phyloP scores from a whole-genome alignment of 1,140 invertebrate genomes.

The Trichomalopsis sarcophagae region DNA sequence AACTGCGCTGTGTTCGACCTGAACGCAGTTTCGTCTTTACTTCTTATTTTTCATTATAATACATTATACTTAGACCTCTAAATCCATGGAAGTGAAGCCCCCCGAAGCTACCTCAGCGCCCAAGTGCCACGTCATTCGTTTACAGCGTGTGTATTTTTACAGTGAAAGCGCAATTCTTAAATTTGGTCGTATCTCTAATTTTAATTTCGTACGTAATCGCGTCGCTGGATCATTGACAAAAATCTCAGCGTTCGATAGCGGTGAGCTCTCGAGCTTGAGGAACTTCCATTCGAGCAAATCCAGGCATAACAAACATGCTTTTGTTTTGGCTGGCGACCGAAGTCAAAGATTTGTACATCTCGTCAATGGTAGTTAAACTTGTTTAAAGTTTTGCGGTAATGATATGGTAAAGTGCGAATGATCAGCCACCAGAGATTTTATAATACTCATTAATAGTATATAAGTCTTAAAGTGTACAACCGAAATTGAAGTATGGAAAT shows the following conservation, averaged over 20 bases:
- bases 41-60: constrained; percentile 63
- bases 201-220: constrained; percentile 11
- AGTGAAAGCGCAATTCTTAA: constrained; percentile 19
- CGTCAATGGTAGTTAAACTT: not conserved
- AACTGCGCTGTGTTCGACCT: constrained; percentile 68
- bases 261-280: constrained; percentile 20
- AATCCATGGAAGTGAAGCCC: constrained; percentile 64
- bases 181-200: not conserved
- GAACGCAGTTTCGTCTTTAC: constrained; percentile 47
- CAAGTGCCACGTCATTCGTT: constrained; percentile 57
- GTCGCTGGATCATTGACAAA: constrained; percentile 16
- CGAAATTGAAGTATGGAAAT: not conserved
- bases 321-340: not conserved
- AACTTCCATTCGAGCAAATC: constrained; percentile 28
- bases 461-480: not conserved
- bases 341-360: constrained; percentile 1
- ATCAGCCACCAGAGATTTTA: constrained; percentile 14
- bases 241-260: constrained; percentile 30
- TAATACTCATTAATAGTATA: not conserved
- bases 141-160: constrained; percentile 45
- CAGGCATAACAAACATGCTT: constrained; percentile 28
- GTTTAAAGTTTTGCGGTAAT: not conserved
- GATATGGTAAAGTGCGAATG: constrained; percentile 30
- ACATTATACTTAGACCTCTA: constrained; percentile 61
- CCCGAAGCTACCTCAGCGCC: constrained; percentile 56